Base-by-base conservation (phyloP, 2,888 invertebrate genomes). In the Pseudanteris insignis region DNA sequence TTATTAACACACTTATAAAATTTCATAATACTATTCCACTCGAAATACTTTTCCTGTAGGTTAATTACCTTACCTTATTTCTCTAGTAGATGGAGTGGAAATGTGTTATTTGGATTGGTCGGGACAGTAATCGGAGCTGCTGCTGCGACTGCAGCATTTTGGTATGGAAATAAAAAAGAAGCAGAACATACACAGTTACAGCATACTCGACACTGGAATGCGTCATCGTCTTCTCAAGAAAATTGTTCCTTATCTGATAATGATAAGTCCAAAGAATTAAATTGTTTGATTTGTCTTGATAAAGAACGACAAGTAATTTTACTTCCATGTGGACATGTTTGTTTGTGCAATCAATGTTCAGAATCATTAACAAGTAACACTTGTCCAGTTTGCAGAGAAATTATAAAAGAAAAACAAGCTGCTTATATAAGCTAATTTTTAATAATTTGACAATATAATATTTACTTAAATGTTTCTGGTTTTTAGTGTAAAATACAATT, bases 301-400 rank as follows among this genome's bases (percentile, higher is more conserved):
- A 14, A 40, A 2, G 13, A 40, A 8, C 50, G 40, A 8, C 21
- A 50, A 6, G 28, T 41, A 1, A 50, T 50, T 28, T 28, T 50
- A 12, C 34, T 28, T 13, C 50, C 50, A 1, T 50, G 50, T 10
- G 40, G 40, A 12, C 50, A 50, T n/a, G 50, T 50, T 13, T 50
- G 40, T 9, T 15, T 50, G 18, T 50, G 50, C 41, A 24, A 7
- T 33, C 26, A 34, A 4, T 50, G 50, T 10, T 34, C 41, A 1
- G 5, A 15, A 8, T 4, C 6, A 4, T 8, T 24, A 2, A 8
- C 10, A 10, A 40, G 1, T 9, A 30, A 38, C 9, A 9, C 8
- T 1, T 51, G 51, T 29, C 51, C 51, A 1, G 24, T 51, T 18
- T 51, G 51, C 13, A 32, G 51, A 26, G 10, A 11, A 24, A 1